phyloP scores from a whole-genome alignment of 2,797 vertebrate genomes.

The Lutjanus argentimaculatus region DNA sequence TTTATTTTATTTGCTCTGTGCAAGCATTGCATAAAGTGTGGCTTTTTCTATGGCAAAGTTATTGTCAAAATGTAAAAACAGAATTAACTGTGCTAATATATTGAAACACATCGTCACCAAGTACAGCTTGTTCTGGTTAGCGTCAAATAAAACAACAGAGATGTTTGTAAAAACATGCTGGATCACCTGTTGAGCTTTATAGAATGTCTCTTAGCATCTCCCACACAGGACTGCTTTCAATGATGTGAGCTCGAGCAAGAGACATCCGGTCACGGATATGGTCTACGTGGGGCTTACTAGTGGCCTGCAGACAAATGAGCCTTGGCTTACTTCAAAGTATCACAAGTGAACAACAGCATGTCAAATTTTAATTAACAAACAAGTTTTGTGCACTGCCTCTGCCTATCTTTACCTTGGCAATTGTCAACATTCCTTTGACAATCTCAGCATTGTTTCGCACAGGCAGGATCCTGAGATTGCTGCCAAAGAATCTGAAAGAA shows the following conservation, averaged over 20 bases:
- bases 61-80: background rate
- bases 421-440: conserved; percentile 90
- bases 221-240: conserved; percentile 90
- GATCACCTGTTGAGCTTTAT: conserved; percentile 59
- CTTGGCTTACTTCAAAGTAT: conserved; percentile 17
- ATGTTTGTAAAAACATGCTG: background rate
- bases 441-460: conserved; percentile 88
- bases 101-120: background rate
- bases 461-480: conserved; percentile 91
- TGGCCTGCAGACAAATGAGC: conserved; percentile 81
- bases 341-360: background rate
- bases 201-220: conserved; percentile 86
- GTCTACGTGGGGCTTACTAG: conserved; percentile 89
- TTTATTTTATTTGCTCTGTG: conserved; percentile 14
- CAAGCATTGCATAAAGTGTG: background rate
- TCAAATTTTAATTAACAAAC: background rate
- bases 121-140: background rate
- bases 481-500: conserved; percentile 90
- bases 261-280: conserved; percentile 86
- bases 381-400: background rate
- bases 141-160: conserved; percentile 15
- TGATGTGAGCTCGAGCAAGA: conserved; percentile 82
- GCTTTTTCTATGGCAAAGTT: background rate
- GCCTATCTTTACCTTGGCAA: conserved; percentile 92
- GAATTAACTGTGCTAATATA: background rate